Evolutionary conservation across 2,113 vertebrate species (phyloP).

Genomic region (Perca schrenkii): DNA sequence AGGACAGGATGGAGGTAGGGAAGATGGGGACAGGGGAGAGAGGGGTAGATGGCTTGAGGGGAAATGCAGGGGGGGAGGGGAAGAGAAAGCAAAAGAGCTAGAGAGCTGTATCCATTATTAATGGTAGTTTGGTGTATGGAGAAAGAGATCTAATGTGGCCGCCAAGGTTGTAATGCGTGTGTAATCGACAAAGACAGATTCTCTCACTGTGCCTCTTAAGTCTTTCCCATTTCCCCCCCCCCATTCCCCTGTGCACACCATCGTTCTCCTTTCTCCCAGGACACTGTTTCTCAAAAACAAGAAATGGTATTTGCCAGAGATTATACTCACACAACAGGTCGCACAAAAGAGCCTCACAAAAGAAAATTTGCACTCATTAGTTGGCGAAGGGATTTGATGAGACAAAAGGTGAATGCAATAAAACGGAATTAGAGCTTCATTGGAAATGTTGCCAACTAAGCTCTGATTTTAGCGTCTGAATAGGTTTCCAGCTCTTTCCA

Average conservation of each 20-base stretch:
- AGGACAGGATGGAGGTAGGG: slow-evolving; percentile 53
- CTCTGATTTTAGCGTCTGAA: background rate
- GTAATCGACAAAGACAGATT: slow-evolving; percentile 75
- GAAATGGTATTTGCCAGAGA: slow-evolving; percentile 7
- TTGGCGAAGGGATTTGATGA: slow-evolving; percentile 46
- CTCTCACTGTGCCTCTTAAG: slow-evolving; percentile 64
- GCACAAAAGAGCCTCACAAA: slow-evolving; percentile 9
- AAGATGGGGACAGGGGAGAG: slow-evolving; percentile 31
- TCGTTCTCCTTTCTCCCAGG: slow-evolving; percentile 2
- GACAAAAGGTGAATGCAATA: slow-evolving; percentile 16
- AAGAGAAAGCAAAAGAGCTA: slow-evolving; percentile 67
- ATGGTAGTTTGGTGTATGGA: slow-evolving; percentile 79
- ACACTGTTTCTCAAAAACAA: slow-evolving; percentile 9
- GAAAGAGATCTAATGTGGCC: slow-evolving; percentile 85
- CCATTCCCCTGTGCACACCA: slow-evolving; percentile 29
- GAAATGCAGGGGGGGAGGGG: slow-evolving; percentile 59
- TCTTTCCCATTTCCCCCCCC: slow-evolving; percentile 26
- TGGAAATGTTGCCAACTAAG: background rate
- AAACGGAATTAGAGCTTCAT: slow-evolving; percentile 4
- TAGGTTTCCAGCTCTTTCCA: background rate
- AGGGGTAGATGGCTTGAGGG: slow-evolving; percentile 65
- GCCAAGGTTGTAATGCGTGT: slow-evolving; percentile 72
- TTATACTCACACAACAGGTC: slow-evolving; percentile 55
- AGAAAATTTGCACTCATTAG: slow-evolving; percentile 37
- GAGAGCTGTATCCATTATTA: slow-evolving; percentile 85